Conservation (phyloP, 2,113 vertebrate genomes). For the Hyla sarda region DNA sequence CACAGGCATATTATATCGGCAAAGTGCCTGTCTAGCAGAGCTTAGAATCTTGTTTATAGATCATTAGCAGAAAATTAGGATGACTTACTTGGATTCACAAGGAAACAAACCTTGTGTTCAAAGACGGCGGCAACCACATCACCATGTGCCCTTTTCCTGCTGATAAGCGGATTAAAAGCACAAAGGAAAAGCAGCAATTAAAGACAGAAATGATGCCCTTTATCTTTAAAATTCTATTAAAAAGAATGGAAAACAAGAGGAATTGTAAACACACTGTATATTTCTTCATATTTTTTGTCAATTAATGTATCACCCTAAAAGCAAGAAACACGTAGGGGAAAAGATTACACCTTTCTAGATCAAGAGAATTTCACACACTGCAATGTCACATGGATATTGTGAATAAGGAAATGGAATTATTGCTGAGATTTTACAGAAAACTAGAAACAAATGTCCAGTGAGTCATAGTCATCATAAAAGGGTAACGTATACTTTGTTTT, state of each 20-base stretch:
- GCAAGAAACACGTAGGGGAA: neutral
- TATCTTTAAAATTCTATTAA: constrained; percentile 41
- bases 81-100: constrained; percentile 42
- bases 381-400: neutral
- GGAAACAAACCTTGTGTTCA: constrained; percentile 24
- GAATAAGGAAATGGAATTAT: neutral
- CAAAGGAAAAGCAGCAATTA: constrained; percentile 45
- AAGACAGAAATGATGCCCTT: constrained; percentile 22
- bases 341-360: neutral
- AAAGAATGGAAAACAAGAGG: constrained; percentile 22
- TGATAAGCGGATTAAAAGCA: constrained; percentile 54
- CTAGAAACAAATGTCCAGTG: neutral
- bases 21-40: constrained; percentile 6
- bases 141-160: constrained; percentile 46
- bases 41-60: constrained; percentile 34
- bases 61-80: constrained; percentile 51
- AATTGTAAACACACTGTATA: constrained; percentile 5
- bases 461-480: neutral
- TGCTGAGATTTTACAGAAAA: neutral
- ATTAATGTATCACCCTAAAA: constrained; percentile 1
- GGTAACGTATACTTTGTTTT: constrained; percentile 4
- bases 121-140: constrained; percentile 38
- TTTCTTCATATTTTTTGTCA: neutral
- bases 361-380: neutral
- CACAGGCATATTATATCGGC: neutral